A percentile compares a stretch with the other conserved stretches of the same genome.
These are phyloP conservation scores for Cyphomyrus discorhynchus DNA, from an alignment of 2,113 vertebrate genomes.

Conservation along the genomic window DNA sequence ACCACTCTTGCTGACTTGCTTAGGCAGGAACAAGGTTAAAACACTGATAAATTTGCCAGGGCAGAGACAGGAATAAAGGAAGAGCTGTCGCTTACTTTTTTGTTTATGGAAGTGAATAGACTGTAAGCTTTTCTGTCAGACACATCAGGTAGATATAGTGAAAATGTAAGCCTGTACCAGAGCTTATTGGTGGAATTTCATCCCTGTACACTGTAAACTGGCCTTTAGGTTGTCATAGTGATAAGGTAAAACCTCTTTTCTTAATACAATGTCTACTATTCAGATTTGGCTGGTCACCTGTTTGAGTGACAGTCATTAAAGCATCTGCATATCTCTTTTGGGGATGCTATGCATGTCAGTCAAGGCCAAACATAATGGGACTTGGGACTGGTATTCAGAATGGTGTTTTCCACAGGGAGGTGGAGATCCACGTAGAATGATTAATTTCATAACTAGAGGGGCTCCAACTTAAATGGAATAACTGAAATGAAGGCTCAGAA, in stretches of 20 bases:
- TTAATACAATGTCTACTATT: not conserved
- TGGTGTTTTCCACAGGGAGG: not conserved
- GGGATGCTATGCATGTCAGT: not conserved
- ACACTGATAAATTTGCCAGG: not conserved
- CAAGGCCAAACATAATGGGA: not conserved
- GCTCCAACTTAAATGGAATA: not conserved
- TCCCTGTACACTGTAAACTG: not conserved
- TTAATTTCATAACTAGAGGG: conserved; percentile 5
- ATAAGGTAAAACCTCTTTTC: not conserved
- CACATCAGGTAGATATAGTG: not conserved
- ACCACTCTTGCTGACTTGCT: not conserved
- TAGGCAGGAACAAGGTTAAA: not conserved
- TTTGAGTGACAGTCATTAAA: not conserved
- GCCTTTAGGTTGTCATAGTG: not conserved
- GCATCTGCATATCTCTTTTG: not conserved
- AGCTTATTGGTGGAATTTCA: not conserved
- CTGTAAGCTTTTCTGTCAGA: not conserved
- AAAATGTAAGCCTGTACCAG: not conserved
- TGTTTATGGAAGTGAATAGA: not conserved
- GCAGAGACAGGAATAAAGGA: not conserved
- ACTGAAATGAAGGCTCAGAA: not conserved
- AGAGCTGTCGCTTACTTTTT: not conserved
- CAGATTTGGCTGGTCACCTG: not conserved
- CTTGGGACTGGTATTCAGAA: not conserved
- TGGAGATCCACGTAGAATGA: not conserved